A percentile compares a stretch with the other conserved stretches of the same genome.
Evolutionary conservation across 2,797 vertebrate species (phyloP).

Genomic region (Pangasius djambal): DNA sequence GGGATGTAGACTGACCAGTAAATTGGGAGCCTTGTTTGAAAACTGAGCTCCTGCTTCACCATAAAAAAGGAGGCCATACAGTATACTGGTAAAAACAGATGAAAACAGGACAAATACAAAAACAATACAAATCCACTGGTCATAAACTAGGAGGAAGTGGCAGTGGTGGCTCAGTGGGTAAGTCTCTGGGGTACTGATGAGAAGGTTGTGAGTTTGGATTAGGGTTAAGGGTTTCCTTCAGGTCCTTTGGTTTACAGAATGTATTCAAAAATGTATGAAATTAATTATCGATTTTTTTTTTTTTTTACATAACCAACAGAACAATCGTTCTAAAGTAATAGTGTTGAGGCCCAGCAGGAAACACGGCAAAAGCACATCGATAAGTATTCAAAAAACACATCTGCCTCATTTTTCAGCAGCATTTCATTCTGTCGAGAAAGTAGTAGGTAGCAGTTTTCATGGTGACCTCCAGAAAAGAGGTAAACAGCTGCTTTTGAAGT

Average conservation of each 20-base stretch:
- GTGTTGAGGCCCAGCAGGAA: not conserved
- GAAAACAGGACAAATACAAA: too few relatives aligned
- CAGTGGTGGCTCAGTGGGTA: not conserved
- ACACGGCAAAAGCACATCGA: not conserved
- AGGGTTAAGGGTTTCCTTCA: not conserved
- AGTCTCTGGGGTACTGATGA: not conserved
- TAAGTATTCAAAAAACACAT: not conserved
- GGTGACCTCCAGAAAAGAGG: not conserved
- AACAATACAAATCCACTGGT: not conserved
- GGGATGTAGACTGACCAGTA: not conserved
- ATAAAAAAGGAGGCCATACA: not conserved
- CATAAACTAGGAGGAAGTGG: not conserved
- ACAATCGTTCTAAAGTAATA: not conserved
- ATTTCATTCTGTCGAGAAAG: not conserved
- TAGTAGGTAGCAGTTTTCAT: not conserved
- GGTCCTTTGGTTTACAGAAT: not conserved
- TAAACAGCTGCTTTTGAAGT: constrained; percentile 1
- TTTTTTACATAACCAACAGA: not conserved
- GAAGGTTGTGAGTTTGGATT: not conserved
- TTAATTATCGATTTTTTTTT: not conserved
- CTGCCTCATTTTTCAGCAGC: not conserved
- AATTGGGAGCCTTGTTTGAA: too few relatives aligned
- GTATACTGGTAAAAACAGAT: too few relatives aligned
- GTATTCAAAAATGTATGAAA: not conserved
- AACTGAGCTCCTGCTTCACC: not conserved